Evolutionary conservation across 1,140 invertebrate genomes (phyloP).

Genomic region (Sesamia nonagrioides): DNA sequence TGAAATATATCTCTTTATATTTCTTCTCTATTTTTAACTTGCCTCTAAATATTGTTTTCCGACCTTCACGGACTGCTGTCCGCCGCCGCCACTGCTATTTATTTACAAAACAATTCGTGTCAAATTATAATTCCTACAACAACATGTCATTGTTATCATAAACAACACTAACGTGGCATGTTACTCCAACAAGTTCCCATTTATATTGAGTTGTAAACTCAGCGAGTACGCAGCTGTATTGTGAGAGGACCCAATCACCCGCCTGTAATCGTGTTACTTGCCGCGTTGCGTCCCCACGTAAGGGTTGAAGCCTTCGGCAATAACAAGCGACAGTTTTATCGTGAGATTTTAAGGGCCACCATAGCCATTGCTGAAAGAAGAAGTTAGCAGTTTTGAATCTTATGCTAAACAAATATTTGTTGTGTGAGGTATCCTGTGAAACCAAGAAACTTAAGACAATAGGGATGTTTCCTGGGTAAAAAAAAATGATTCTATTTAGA

Average conservation of each 20-base stretch:
- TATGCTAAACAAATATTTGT: neutral
- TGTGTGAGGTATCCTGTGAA: neutral
- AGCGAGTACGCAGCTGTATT: constrained; percentile 53
- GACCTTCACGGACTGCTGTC: too few relatives aligned
- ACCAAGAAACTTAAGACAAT: too few relatives aligned
- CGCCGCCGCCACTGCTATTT: neutral
- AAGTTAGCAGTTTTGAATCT: too few relatives aligned
- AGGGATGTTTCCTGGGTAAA: too few relatives aligned
- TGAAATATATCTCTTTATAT: too few relatives aligned
- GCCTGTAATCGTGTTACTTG: constrained; percentile 67
- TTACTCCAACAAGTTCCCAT: constrained; percentile 8
- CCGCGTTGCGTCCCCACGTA: constrained; percentile 48
- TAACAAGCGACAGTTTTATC: neutral
- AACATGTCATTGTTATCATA: neutral
- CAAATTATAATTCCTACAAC: neutral
- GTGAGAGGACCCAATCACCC: constrained; percentile 62
- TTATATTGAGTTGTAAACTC: constrained; percentile 55
- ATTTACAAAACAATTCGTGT: neutral
- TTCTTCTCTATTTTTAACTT: too few relatives aligned
- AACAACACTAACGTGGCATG: neutral
- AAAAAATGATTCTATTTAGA: too few relatives aligned
- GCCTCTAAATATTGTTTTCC: too few relatives aligned
- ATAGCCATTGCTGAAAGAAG: neutral
- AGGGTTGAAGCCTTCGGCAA: constrained; percentile 52
- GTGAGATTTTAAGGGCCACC: neutral